Percentiles rank a stretch among this genome's conserved stretches.
Evolutionary conservation across 2,888 invertebrate genomes (phyloP).

Genomic region (Orthosia incerta): DNA sequence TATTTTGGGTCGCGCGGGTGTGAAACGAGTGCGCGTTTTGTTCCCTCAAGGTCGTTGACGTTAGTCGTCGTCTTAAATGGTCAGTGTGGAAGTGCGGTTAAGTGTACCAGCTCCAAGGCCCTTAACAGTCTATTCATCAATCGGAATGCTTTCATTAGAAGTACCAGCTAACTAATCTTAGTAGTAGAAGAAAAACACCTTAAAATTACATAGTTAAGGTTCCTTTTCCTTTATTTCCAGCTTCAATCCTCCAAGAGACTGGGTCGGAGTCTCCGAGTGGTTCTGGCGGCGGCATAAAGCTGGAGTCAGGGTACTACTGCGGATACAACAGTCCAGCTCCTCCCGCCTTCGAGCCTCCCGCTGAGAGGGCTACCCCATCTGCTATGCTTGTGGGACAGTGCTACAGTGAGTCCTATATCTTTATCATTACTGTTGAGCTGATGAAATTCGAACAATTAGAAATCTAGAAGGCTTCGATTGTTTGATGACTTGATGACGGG

Average conservation of each 20-base stretch:
- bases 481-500: too few relatives aligned
- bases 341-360: slow-evolving; percentile 84
- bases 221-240: slow-evolving; percentile 89
- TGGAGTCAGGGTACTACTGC: slow-evolving; percentile 89
- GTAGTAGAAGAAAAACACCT: background rate
- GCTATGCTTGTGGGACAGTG: slow-evolving; percentile 94
- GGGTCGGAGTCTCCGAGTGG: slow-evolving; percentile 92
- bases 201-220: background rate
- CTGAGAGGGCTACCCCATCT: slow-evolving; percentile 91
- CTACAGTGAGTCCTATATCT: slow-evolving; percentile 92
- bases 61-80: too few relatives aligned
- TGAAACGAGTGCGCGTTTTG: too few relatives aligned
- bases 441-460: too few relatives aligned
- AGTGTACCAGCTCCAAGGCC: background rate
- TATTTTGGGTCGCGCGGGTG: too few relatives aligned
- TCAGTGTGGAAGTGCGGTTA: too few relatives aligned
- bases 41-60: too few relatives aligned
- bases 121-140: background rate
- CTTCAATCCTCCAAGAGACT: slow-evolving; percentile 98
- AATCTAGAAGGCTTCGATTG: too few relatives aligned
- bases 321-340: slow-evolving; percentile 89
- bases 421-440: background rate
- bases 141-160: background rate
- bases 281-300: slow-evolving; percentile 87
- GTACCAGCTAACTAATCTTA: background rate